These are phyloP conservation scores for Platyscapa corneri DNA, from an alignment of 1,140 invertebrate genomes.

Conservation along the genomic window DNA sequence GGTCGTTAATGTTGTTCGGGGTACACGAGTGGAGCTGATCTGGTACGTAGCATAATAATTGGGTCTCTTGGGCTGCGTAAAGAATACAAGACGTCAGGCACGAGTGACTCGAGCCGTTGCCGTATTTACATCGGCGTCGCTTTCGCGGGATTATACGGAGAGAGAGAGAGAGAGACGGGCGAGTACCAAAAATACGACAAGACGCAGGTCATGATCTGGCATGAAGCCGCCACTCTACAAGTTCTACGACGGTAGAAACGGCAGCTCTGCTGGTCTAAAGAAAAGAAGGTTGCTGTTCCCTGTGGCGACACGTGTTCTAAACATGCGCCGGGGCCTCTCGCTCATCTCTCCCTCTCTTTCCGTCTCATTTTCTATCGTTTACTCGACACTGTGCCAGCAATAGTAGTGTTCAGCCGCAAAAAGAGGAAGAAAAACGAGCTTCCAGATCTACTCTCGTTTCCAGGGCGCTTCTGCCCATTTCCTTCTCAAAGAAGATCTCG, in stretches of 20 bases:
- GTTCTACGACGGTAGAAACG: neutral
- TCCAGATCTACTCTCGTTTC: conserved; percentile 36
- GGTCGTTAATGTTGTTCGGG: neutral
- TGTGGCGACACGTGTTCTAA: conserved; percentile 49
- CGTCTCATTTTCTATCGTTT: neutral
- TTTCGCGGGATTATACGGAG: conserved; percentile 13
- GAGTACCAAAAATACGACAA: conserved; percentile 38
- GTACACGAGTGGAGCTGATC: too few relatives aligned
- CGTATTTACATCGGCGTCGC: conserved; percentile 33
- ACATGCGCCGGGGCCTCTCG: conserved; percentile 5
- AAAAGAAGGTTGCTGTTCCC: conserved; percentile 31
- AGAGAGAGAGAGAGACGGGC: neutral
- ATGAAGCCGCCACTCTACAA: conserved; percentile 8
- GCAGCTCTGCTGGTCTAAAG: neutral
- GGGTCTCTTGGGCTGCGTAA: neutral
- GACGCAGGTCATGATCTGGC: conserved; percentile 47
- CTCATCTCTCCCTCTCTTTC: neutral
- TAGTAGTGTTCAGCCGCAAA: neutral
- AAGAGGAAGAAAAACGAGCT: conserved; percentile 51
- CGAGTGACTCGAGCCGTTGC: neutral
- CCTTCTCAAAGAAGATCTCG: conserved; percentile 32
- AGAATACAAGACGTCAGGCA: neutral
- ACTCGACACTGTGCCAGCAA: conserved; percentile 20
- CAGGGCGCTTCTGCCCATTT: conserved; percentile 20
- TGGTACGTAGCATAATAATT: conserved; percentile 9